Evolutionary conservation across 2,113 vertebrate genomes (phyloP), one percentile per base, ranked within the genome.

Genomic region (Benitochromis conjunctus): DNA sequence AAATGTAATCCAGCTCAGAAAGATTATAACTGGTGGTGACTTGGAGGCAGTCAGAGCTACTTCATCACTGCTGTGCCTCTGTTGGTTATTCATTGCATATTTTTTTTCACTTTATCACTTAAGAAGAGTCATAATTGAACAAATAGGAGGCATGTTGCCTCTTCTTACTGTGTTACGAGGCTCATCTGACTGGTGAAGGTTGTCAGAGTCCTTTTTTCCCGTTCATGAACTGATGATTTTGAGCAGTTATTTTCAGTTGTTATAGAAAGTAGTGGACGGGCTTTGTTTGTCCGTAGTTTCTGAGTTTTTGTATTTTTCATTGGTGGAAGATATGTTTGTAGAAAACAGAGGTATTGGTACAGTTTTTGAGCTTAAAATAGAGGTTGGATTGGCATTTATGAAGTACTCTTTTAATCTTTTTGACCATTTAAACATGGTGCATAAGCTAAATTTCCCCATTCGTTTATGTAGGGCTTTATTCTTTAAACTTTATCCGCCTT

Each of bases 381-480:
- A 24, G 36, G n/a, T 26, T 69, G 64, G 62, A 66, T 71, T 10
- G 38, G 8, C 38, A 26, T 46, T 69, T 69, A 1, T 43, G 36
- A 24, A 69, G 12, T 41, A 9, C n/a, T 43, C 13, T 1, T 6
- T 16, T 71, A 7, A 26, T 26, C 8, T 18, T 26, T 46, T 26
- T 71, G 8, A 46, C 66, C 5, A 46, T 46, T 71, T 13, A 71
- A 26, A 71, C 0, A 0, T 2, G 21, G 0, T 46, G 8, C 21
- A 46, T 29, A 48, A 48, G 41, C 66, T 29, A 26, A 24, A 71
- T 26, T 71, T 71, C 26, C 21, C 21, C 41, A 71, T 29, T 3
- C 9, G 29, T 46, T 0, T 43, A 0, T 71, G 66, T 24, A 71
- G 66, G 38, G 14, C 66, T 48, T 18, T 71, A 29, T 16, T 71